phyloP scores from a whole-genome alignment of 1,140 invertebrate species.

The Drosophila gunungcola region DNA sequence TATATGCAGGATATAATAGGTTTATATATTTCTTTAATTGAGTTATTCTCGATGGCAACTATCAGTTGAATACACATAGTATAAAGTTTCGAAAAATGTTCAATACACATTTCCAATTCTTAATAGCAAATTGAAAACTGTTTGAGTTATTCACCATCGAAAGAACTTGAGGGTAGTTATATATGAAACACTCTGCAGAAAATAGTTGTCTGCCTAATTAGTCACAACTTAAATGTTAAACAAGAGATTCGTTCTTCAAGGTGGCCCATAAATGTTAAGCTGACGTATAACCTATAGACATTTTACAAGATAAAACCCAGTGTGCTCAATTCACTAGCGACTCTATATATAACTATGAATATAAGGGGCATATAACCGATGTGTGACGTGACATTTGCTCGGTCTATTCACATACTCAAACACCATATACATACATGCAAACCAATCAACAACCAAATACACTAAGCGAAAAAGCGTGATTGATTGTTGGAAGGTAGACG shows the following conservation, averaged over 20 bases:
- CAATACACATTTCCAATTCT: no score
- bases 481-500: no score
- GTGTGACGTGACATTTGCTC: conserved; percentile 41
- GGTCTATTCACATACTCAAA: conserved; percentile 34
- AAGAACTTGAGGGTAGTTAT: no score
- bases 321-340: conserved; percentile 16
- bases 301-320: conserved; percentile 9
- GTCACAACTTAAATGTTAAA: neutral
- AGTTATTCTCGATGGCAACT: no score
- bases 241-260: neutral
- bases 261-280: conserved; percentile 7
- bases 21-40: no score
- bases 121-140: no score
- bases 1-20: conserved; percentile 1
- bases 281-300: conserved; percentile 2
- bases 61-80: no score
- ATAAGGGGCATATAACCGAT: conserved; percentile 35
- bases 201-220: neutral
- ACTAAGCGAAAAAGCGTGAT: conserved; percentile 21
- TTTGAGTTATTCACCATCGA: neutral
- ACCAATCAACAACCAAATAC: conserved; percentile 19
- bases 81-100: no score
- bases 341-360: conserved; percentile 9
- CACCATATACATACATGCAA: conserved; percentile 7
- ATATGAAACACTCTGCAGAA: neutral